Evolutionary conservation across 2,113 vertebrate genomes (phyloP).

Genomic region (Brachirus orientalis): DNA sequence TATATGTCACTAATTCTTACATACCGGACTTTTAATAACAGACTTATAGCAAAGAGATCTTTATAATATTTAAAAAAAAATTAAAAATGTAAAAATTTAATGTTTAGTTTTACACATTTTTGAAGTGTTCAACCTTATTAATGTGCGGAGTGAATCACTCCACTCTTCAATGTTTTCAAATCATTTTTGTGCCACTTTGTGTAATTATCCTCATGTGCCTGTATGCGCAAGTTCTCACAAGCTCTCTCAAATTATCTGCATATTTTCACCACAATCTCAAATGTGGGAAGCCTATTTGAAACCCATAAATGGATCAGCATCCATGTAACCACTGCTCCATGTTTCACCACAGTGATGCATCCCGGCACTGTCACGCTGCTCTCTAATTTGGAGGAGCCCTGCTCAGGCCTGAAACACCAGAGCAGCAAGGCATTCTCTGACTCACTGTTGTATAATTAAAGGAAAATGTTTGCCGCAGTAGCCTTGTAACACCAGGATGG

Average conservation of each 20-base stretch:
- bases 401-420: constrained; percentile 60
- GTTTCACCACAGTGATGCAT: constrained; percentile 52
- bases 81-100: too few relatives aligned
- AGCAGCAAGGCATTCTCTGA: constrained; percentile 44
- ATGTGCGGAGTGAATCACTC: neutral
- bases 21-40: too few relatives aligned
- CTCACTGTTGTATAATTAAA: constrained; percentile 71
- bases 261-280: constrained; percentile 55
- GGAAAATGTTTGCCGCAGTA: constrained; percentile 48
- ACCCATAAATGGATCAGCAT: constrained; percentile 55
- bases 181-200: constrained; percentile 37
- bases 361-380: constrained; percentile 59
- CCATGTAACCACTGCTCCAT: constrained; percentile 38
- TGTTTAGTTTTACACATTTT: too few relatives aligned
- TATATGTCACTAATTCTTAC: too few relatives aligned
- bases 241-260: constrained; percentile 63
- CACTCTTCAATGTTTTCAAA: constrained; percentile 32
- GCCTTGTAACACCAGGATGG: constrained; percentile 45
- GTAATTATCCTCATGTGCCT: constrained; percentile 44
- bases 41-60: too few relatives aligned
- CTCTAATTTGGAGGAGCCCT: constrained; percentile 66
- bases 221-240: constrained; percentile 37
- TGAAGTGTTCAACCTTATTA: neutral
- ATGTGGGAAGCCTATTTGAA: constrained; percentile 56
- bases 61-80: too few relatives aligned